Evolutionary conservation across 2,113 vertebrate species (phyloP).

Genomic region (Oenanthe oenanthe): DNA sequence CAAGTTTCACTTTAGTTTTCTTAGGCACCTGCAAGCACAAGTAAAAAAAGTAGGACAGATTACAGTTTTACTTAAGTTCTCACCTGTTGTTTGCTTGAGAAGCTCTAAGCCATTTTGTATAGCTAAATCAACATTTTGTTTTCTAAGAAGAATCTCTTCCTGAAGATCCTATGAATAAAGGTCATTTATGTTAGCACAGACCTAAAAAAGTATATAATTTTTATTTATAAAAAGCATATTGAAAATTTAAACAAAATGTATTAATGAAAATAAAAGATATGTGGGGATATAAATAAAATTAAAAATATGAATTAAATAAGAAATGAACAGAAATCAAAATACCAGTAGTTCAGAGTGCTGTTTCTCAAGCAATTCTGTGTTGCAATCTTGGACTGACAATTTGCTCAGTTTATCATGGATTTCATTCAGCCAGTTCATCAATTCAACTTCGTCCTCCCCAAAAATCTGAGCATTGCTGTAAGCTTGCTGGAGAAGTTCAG

Average conservation of each 20-base stretch:
- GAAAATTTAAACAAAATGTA: background rate
- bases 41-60: background rate
- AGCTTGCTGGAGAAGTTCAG: constrained; percentile 91
- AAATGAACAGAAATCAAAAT: constrained; percentile 78
- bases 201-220: background rate
- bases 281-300: constrained; percentile 21
- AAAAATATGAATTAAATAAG: constrained; percentile 28
- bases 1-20: background rate
- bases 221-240: background rate
- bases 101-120: constrained; percentile 92
- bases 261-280: background rate
- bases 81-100: constrained; percentile 96
- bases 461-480: constrained; percentile 94
- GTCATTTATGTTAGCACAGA: background rate
- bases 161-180: constrained; percentile 83
- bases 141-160: constrained; percentile 88
- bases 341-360: constrained; percentile 92
- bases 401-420: constrained; percentile 83
- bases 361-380: constrained; percentile 81
- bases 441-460: constrained; percentile 93
- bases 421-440: constrained; percentile 98
- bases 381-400: constrained; percentile 86
- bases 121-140: constrained; percentile 91
- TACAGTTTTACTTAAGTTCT: constrained; percentile 12
- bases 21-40: background rate